Base-by-base conservation (phyloP, 2,113 vertebrate genomes). In the Ciconia maguari region DNA sequence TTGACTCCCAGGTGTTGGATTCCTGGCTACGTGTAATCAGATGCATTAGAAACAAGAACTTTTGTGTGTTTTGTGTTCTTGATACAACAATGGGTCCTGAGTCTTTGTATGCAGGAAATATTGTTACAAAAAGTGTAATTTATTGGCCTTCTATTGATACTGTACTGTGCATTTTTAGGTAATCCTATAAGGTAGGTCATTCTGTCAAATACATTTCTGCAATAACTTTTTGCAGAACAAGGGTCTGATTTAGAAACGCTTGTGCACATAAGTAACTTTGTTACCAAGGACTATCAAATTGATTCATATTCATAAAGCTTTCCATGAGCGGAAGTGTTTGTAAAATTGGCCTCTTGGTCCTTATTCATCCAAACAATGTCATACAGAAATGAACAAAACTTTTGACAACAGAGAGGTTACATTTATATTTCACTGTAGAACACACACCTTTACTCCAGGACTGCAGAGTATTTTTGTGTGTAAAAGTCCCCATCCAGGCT, bases 1-100 rank as follows among this genome's bases (percentile, higher is more conserved):
- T 76, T 0, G 0, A 80, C 55, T 49, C 20, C 18, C 7, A 58
- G 36, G 9, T 54, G 32, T 2, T 70, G 42, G 46, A 69, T 76
- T 72, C 46, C 36, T 48, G 58, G 25, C 58, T 72, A 57, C 27
- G 26, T 77, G 29, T 81, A 70, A 75, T 54, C 25, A n/a, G 29
- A 36, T 48, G 46, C 11, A 60, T 27, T 61, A 42, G 26, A 87
- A 84, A 46, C 42, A 89, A 76, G 55, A 68, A 19, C 3, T 42
- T 84, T 58, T 13, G 19, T 2, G 21, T 54, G 30, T 82, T 44
- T 68, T 49, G 5, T 18, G n/a, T 42, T 91, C 65, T 68, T 32
- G 42, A 48, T 42, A 61, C 20, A 46, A 21, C 10, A 25, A 17
- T 15, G 80, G 68, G 27, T 46, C 51, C n/a, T 2, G 11, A 71